A percentile compares a stretch with the other conserved stretches of the same genome.
These are phyloP conservation scores for Umimayanthus chanpuru DNA, from an alignment of 92 coral and sea anemone genomes.

Conservation along the genomic window DNA sequence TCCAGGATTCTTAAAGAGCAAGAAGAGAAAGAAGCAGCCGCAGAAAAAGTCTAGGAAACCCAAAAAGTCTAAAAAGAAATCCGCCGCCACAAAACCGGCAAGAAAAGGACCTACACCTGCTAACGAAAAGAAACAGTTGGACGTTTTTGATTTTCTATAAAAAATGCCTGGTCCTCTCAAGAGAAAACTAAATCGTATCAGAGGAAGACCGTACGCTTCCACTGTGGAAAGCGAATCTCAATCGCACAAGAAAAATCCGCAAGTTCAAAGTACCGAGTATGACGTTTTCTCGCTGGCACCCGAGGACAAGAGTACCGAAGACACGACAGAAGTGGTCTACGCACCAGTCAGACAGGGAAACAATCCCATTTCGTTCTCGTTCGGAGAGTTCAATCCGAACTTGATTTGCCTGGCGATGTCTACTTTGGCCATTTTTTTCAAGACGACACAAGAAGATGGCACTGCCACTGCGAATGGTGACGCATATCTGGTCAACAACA, in stretches of 20 bases:
- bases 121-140: background rate
- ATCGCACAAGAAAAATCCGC: background rate
- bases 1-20: background rate
- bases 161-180: no score
- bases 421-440: slow-evolving; percentile 7
- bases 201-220: no score
- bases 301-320: background rate
- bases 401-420: slow-evolving; percentile 40
- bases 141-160: background rate
- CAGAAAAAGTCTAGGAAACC: no score
- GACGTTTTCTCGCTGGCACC: background rate
- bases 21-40: background rate
- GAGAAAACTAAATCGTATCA: no score
- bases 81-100: background rate
- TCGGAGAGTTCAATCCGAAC: background rate
- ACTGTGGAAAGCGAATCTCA: no score
- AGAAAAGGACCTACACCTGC: no score
- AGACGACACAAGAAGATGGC: slow-evolving; percentile 7
- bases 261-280: background rate
- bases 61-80: no score
- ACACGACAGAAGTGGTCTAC: background rate
- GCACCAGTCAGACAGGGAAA: slow-evolving; percentile 11
- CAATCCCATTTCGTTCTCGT: slow-evolving; percentile 33
- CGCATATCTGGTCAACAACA: slow-evolving; percentile 19
- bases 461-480: background rate